Conservation (phyloP, 92 coral and sea anemone species). For the Porites lobata region DNA sequence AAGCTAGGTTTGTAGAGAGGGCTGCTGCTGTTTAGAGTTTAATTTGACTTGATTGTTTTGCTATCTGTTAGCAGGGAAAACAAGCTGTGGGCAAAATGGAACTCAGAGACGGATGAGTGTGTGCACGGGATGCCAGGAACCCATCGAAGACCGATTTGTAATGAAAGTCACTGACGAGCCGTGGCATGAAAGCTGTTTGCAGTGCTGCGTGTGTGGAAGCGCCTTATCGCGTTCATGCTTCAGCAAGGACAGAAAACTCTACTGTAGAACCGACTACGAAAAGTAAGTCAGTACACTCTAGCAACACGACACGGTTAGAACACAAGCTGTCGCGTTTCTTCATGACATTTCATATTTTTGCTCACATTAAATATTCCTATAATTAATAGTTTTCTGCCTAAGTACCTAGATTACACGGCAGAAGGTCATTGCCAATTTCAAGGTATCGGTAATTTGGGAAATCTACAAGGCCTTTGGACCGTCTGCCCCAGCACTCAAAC, state of each 20-base stretch:
- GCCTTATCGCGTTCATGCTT: slow-evolving; percentile 96
- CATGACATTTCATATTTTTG: slow-evolving; percentile 70
- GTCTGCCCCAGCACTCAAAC: slow-evolving; percentile 17
- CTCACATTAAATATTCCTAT: slow-evolving; percentile 81
- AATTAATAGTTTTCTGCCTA: slow-evolving; percentile 64
- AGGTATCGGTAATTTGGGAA: slow-evolving; percentile 42
- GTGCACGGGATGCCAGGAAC: slow-evolving; percentile 98
- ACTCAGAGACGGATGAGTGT: slow-evolving; percentile 87
- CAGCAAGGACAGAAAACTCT: slow-evolving; percentile 97
- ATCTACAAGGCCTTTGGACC: slow-evolving; percentile 41
- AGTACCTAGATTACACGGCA: slow-evolving; percentile 61
- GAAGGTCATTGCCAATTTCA: slow-evolving; percentile 55
- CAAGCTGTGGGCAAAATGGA: slow-evolving; percentile 93
- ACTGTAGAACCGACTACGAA: slow-evolving; percentile 96
- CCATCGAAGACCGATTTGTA: slow-evolving; percentile 98
- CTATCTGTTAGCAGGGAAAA: slow-evolving; percentile 75
- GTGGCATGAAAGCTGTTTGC: slow-evolving; percentile 99
- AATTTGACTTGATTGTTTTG: slow-evolving; percentile 4
- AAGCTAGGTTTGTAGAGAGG: neutral
- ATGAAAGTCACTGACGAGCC: slow-evolving; percentile 99
- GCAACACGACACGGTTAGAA: slow-evolving; percentile 20
- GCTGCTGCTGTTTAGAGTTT: neutral
- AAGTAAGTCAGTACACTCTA: slow-evolving; percentile 81
- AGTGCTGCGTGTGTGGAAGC: slow-evolving; percentile 95
- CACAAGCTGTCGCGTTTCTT: slow-evolving; percentile 68